Conservation (phyloP, 2,113 vertebrate genomes). For the Calidris pygmaea region DNA sequence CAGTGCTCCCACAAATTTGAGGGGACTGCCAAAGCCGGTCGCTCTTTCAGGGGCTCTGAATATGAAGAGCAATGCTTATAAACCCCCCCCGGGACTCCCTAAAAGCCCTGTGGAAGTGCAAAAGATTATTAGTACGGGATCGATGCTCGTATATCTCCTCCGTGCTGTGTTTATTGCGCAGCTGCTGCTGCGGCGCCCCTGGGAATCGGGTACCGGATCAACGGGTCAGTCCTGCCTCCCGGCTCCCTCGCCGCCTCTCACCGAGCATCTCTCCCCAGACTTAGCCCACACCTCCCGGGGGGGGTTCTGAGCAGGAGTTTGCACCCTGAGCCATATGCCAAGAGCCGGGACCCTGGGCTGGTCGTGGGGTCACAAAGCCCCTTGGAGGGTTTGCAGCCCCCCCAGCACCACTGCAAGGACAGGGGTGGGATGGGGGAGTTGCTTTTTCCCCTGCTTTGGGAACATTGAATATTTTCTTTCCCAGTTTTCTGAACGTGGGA, state of each 20-base stretch:
- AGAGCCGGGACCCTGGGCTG: rapidly evolving
- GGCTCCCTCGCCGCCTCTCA: rapidly evolving
- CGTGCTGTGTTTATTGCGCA: rapidly evolving
- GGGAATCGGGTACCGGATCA: not conserved
- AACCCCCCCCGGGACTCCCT: not conserved
- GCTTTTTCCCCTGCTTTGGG: not conserved
- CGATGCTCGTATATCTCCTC: not conserved
- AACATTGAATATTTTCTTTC: not conserved
- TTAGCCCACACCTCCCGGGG: not conserved
- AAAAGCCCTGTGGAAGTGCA: not conserved
- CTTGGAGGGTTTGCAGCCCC: rapidly evolving
- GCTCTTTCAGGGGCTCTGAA: not conserved
- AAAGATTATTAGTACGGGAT: not conserved
- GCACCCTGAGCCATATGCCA: not conserved
- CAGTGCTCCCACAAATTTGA: rapidly evolving
- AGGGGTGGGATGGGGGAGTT: not conserved
- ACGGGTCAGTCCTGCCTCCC: not conserved
- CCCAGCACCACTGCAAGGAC: rapidly evolving
- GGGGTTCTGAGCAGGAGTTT: not conserved
- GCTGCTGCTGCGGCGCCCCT: rapidly evolving
- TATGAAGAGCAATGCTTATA: not conserved
- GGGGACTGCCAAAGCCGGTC: rapidly evolving
- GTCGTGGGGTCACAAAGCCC: rapidly evolving
- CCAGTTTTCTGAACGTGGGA: not conserved
- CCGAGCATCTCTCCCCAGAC: not conserved